Base-by-base conservation (phyloP, 2,888 invertebrate genomes). In the Agrotis segetum region DNA sequence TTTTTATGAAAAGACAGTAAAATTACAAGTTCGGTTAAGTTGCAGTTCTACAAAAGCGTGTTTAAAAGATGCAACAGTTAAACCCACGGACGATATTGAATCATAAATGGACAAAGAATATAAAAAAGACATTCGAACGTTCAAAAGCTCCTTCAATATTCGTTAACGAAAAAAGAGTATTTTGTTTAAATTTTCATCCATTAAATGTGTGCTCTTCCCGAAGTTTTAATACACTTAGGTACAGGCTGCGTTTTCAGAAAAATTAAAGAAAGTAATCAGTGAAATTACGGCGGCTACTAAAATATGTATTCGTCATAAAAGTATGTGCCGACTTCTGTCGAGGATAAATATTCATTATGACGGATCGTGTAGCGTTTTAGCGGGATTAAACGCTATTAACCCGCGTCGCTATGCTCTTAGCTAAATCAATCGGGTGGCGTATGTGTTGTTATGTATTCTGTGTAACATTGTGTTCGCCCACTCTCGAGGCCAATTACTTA, bases 271-370 rank as follows among this genome's bases (percentile, higher is more conserved):
- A 94, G 95, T 93, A 95, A 96, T 96, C 96, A 96, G 94, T 92
- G 92, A 86, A 93, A 96, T 96, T 95, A 96, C 95, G 92, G 78
- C 75, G 90, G 94, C 95, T 95, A 95, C 95, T 96, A 94, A 96
- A 96, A 96, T 95, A 96, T 96, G 96, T 95, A 96, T 95, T 91
- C 95, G 94, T 95, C 95, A 94, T 95, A 95, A 96, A 96, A 95
- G 95, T 96, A 94, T 95, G 93, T 91, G 91, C 91, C 91, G 92
- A 92, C 91, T 94, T 94, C 93, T 93, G 95, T 92, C 87, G 92
- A 89, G 92, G 88, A 96, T 96, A 96, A 95, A 96, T 95, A 95
- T 96, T 96, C 96, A 96, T 96, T 95, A 96, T 93, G 92, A 90
- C 90, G 94, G 95, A 93, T 95, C 93, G 94, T 89, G 90, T 92